phyloP scores from a whole-genome alignment of 2,888 invertebrate species.

The Carabus problematicus region DNA sequence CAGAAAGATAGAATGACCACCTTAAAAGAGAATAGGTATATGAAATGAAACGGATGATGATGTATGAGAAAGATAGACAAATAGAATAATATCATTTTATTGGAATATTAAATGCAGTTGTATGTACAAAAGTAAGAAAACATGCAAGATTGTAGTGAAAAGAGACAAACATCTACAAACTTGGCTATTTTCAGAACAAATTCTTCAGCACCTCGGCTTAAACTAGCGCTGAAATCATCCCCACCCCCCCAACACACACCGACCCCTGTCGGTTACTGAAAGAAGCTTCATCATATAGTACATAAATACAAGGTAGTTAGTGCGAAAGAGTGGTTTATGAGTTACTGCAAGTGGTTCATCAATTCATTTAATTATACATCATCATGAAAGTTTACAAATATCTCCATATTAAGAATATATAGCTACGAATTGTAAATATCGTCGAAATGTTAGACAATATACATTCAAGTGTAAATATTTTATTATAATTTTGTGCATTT shows the following conservation, averaged over 20 bases:
- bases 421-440: conserved; percentile 39
- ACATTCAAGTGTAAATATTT: conserved; percentile 40
- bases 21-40: background rate
- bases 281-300: conserved; percentile 7
- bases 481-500: conserved; percentile 34
- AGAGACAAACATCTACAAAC: conserved; percentile 32
- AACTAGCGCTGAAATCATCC: background rate
- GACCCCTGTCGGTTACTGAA: too few relatives aligned
- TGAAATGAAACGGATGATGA: background rate
- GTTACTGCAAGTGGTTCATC: background rate
- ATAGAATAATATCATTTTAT: conserved; percentile 40
- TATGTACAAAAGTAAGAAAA: conserved; percentile 53
- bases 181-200: conserved; percentile 16
- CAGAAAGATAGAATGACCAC: too few relatives aligned
- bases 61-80: background rate
- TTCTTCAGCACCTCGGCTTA: conserved; percentile 5
- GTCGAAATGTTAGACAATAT: conserved; percentile 36
- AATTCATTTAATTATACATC: too few relatives aligned
- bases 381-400: conserved; percentile 29
- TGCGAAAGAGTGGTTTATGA: conserved; percentile 4
- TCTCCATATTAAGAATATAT: conserved; percentile 29
- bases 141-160: conserved; percentile 46
- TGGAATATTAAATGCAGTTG: conserved; percentile 44
- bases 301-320: conserved; percentile 9
- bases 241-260: background rate